Evolutionary conservation across 2,888 invertebrate species (phyloP).

Genomic region (Euplexia lucipara): DNA sequence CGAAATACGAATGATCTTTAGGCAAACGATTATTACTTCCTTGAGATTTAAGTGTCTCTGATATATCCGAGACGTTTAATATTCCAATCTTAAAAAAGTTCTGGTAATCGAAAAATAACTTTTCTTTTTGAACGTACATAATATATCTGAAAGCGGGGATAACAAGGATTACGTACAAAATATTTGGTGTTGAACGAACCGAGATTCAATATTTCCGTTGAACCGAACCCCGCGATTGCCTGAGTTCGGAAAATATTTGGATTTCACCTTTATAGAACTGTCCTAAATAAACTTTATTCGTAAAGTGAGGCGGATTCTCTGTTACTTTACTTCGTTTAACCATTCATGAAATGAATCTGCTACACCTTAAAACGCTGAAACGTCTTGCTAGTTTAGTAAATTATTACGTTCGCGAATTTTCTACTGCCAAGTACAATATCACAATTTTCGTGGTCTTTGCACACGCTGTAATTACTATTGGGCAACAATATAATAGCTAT

Average conservation of each 20-base stretch:
- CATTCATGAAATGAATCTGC: conserved; percentile 6
- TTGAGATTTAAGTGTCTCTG: background rate
- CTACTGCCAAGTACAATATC: background rate
- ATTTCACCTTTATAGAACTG: conserved; percentile 7
- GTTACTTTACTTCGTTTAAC: conserved; percentile 8
- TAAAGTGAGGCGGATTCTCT: conserved; percentile 3
- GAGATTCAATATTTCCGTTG: conserved; percentile 17
- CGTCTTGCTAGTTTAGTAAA: background rate
- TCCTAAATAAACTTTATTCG: conserved; percentile 38
- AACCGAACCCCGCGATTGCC: conserved; percentile 5
- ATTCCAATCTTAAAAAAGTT: background rate
- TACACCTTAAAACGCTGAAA: background rate
- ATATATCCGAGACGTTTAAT: background rate
- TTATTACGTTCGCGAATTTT: background rate
- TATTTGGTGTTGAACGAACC: background rate
- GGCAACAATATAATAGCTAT: conserved; percentile 37
- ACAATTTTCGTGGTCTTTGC: background rate
- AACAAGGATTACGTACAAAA: background rate
- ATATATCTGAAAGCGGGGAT: background rate
- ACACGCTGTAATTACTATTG: conserved; percentile 31
- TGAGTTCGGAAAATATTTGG: conserved; percentile 2
- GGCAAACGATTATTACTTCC: background rate
- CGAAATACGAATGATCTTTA: background rate
- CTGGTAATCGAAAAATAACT: background rate
- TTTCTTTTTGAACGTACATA: background rate